phyloP scores from a whole-genome alignment of 2,888 invertebrate species.

The Nesidiocoris tenuis region DNA sequence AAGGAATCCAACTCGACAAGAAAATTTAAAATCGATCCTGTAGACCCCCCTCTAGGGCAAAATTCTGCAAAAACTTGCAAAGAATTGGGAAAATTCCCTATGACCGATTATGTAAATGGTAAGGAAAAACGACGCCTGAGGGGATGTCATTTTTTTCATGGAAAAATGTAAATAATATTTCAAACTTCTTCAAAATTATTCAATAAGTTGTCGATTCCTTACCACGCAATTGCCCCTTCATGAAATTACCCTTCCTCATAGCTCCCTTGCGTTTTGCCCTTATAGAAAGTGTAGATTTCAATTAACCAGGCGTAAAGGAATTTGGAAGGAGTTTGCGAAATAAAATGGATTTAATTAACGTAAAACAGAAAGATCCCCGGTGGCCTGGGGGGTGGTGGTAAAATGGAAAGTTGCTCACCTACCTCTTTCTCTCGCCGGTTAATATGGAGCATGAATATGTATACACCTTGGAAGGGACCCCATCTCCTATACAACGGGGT shows the following conservation, averaged over 20 bases:
- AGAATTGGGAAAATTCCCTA: too few relatives aligned
- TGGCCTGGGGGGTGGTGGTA: conserved; percentile 1
- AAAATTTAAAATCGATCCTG: too few relatives aligned
- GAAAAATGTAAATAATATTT: too few relatives aligned
- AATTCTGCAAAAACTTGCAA: too few relatives aligned
- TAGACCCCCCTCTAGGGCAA: too few relatives aligned
- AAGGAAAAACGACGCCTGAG: too few relatives aligned
- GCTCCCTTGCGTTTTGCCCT: neutral
- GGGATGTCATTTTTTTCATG: too few relatives aligned
- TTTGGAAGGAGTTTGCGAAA: conserved; percentile 28
- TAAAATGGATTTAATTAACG: conserved; percentile 32
- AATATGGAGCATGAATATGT: conserved; percentile 33
- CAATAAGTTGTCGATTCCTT: neutral
- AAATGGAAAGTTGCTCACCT: conserved; percentile 28
- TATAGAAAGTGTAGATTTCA: conserved; percentile 16
- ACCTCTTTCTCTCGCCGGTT: conserved; percentile 15
- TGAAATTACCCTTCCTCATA: conserved; percentile 3
- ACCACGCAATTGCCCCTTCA: neutral
- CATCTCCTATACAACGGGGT: too few relatives aligned
- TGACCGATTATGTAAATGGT: too few relatives aligned
- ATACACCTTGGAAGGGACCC: conserved; percentile 1
- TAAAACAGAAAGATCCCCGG: conserved; percentile 22
- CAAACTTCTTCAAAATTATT: too few relatives aligned
- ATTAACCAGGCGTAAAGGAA: conserved; percentile 8
- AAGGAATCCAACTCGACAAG: too few relatives aligned